These are phyloP conservation scores for Ptychoptera contaminata DNA, from an alignment of 2,888 invertebrate species.

Conservation along the genomic window DNA sequence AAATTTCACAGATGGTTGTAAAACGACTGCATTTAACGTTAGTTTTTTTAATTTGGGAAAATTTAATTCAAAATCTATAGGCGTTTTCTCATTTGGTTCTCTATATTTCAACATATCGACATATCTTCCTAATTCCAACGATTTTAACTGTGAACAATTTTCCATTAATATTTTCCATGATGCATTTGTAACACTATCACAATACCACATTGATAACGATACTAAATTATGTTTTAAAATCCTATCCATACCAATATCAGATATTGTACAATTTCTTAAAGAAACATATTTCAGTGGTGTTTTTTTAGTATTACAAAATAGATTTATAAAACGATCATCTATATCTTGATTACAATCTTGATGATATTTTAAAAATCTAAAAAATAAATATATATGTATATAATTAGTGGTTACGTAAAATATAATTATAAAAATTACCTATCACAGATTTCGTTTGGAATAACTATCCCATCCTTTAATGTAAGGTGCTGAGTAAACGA, in stretches of 20 bases:
- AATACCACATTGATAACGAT: conserved; percentile 61
- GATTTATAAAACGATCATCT: conserved; percentile 50
- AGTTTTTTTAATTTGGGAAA: conserved; percentile 28
- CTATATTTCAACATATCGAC: conserved; percentile 41
- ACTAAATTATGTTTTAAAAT: conserved; percentile 57
- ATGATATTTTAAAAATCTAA: conserved; percentile 29
- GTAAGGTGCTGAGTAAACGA: conserved; percentile 20
- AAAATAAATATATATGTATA: no score
- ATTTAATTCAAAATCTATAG: conserved; percentile 42
- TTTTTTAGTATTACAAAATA: conserved; percentile 49
- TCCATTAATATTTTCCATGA: conserved; percentile 51
- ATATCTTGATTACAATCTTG: conserved; percentile 34
- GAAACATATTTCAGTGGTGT: conserved; percentile 54
- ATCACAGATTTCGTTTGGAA: conserved; percentile 58
- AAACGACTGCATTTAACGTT: conserved; percentile 27
- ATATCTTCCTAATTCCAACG: conserved; percentile 53
- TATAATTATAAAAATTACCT: conserved; percentile 16
- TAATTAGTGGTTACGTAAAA: neutral
- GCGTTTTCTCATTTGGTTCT: conserved; percentile 32
- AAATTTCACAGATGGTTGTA: conserved; percentile 24
- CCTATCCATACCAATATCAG: conserved; percentile 51
- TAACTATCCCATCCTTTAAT: conserved; percentile 39
- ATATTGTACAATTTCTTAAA: conserved; percentile 54
- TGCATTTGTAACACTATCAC: conserved; percentile 45
- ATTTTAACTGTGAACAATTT: conserved; percentile 50